phyloP scores from a whole-genome alignment of 37 sponge, comb jelly and placozoan species.

The Dysidea cf. avara region DNA sequence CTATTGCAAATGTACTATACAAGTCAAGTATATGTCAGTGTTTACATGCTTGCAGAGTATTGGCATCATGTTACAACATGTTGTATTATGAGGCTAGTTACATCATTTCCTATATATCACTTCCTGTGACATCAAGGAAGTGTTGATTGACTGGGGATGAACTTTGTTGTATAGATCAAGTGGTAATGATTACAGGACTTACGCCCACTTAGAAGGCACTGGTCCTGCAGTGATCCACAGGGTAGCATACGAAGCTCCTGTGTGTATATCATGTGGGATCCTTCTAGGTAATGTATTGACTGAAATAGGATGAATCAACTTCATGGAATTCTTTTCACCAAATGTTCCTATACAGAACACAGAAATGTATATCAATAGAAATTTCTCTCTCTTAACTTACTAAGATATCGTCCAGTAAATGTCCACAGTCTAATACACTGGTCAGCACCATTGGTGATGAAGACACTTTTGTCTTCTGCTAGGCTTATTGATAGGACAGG shows the following conservation, averaged over 20 bases:
- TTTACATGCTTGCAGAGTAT: too few relatives aligned
- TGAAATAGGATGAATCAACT: conserved; percentile 32
- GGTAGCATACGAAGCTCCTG: conserved; percentile 52
- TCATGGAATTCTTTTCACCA: conserved; percentile 71
- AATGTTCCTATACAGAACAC: conserved; percentile 65
- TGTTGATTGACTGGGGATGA: too few relatives aligned
- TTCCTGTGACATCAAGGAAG: too few relatives aligned
- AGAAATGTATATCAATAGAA: neutral
- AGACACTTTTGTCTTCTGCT: conserved; percentile 47
- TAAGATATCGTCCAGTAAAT: conserved; percentile 67
- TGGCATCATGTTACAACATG: too few relatives aligned
- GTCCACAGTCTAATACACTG: conserved; percentile 81
- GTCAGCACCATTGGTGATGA: conserved; percentile 81
- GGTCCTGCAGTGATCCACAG: conserved; percentile 65
- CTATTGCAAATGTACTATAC: too few relatives aligned
- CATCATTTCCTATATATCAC: too few relatives aligned
- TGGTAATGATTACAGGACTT: conserved; percentile 1
- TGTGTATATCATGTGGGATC: conserved; percentile 49
- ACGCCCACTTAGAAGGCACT: conserved; percentile 71
- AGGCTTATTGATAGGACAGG: conserved; percentile 59
- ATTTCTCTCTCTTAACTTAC: conserved; percentile 38
- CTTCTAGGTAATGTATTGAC: conserved; percentile 28
- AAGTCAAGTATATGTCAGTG: too few relatives aligned
- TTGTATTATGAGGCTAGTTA: too few relatives aligned
- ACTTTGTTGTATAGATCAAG: too few relatives aligned